These are phyloP conservation scores for Seira musarum DNA, from an alignment of 2,888 invertebrate genomes.

Conservation along the genomic window DNA sequence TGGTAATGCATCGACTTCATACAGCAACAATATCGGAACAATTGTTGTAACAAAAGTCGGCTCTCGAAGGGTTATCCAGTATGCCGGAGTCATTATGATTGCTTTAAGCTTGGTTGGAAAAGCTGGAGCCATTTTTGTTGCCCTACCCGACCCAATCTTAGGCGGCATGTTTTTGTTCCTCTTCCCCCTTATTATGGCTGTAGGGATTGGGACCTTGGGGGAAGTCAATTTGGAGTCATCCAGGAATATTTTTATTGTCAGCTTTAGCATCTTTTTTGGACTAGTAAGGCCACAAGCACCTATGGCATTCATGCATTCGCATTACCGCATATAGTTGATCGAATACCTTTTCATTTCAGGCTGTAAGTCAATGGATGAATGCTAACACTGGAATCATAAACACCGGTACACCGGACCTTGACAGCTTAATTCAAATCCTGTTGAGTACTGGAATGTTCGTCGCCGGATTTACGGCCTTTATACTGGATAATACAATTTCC, in stretches of 20 bases:
- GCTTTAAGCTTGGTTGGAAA: slow-evolving; percentile 83
- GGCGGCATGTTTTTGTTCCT: slow-evolving; percentile 87
- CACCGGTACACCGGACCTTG: slow-evolving; percentile 79
- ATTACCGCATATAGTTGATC: no score
- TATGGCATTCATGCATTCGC: no score
- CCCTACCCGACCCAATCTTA: slow-evolving; percentile 85
- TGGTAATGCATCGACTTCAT: slow-evolving; percentile 91
- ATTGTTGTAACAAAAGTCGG: slow-evolving; percentile 90
- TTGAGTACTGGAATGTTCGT: slow-evolving; percentile 85
- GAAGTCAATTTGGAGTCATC: slow-evolving; percentile 87
- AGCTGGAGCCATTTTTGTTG: slow-evolving; percentile 84
- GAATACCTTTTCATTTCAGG: no score
- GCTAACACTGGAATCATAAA: slow-evolving; percentile 77
- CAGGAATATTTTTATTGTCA: slow-evolving; percentile 90
- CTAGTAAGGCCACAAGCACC: no score
- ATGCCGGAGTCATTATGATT: slow-evolving; percentile 83
- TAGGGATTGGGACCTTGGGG: slow-evolving; percentile 84
- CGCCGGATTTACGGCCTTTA: slow-evolving; percentile 81
- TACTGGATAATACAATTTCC: slow-evolving; percentile 82
- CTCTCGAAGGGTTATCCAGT: slow-evolving; percentile 85
- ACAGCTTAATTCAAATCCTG: slow-evolving; percentile 82
- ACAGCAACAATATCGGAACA: slow-evolving; percentile 91
- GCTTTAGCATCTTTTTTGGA: slow-evolving; percentile 89
- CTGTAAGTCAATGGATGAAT: slow-evolving; percentile 83
- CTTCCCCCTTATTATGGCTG: slow-evolving; percentile 88